Evolutionary conservation across 2,888 invertebrate species (phyloP).

Genomic region (Drosophila atripex): DNA sequence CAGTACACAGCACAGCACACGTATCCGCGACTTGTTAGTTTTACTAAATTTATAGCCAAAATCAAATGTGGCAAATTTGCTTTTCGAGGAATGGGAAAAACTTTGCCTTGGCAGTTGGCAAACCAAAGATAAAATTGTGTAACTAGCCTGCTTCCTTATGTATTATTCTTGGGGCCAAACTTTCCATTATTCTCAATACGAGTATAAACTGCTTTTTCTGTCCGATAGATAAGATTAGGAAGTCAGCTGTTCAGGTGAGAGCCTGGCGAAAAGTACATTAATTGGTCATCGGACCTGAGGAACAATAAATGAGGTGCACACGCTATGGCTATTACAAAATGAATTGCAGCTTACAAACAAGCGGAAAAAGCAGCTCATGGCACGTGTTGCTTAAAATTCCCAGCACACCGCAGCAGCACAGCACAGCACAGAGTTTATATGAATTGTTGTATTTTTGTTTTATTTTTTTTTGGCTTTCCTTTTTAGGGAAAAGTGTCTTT

Average conservation of each 20-base stretch:
- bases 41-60: constrained; percentile 26
- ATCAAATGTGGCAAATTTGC: constrained; percentile 12
- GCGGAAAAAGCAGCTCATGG: constrained; percentile 73
- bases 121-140: constrained; percentile 57
- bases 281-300: constrained; percentile 26
- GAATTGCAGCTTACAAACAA: constrained; percentile 68
- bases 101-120: constrained; percentile 28
- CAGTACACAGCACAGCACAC: background rate
- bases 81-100: constrained; percentile 13
- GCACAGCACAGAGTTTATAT: background rate
- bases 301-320: constrained; percentile 4
- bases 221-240: constrained; percentile 28
- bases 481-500: constrained; percentile 49
- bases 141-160: constrained; percentile 27
- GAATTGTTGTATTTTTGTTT: background rate
- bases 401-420: constrained; percentile 29
- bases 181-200: background rate
- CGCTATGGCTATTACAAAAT: constrained; percentile 20
- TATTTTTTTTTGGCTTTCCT: constrained; percentile 11
- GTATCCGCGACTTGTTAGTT: constrained; percentile 14
- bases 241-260: constrained; percentile 13
- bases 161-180: constrained; percentile 4
- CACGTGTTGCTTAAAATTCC: constrained; percentile 54
- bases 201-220: background rate
- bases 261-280: constrained; percentile 18